A percentile compares a stretch with the other conserved stretches of the same genome.
Evolutionary conservation across 1,140 invertebrate genomes (phyloP).

Genomic region (Pentalonia nigronervosa): DNA sequence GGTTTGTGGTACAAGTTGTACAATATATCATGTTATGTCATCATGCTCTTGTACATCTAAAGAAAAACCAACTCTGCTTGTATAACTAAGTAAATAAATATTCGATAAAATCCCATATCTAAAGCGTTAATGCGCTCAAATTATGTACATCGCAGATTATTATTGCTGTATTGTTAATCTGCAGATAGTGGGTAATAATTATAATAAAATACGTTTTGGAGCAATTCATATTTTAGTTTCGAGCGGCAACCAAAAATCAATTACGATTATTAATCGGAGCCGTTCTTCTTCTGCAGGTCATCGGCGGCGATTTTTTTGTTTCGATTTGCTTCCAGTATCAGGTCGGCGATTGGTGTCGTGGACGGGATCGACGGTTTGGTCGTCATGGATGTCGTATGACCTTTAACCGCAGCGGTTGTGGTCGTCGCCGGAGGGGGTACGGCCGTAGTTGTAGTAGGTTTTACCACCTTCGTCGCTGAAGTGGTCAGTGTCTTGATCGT

Average conservation of each 20-base stretch:
- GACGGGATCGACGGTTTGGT: not conserved
- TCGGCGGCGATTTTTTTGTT: not conserved
- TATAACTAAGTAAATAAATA: not conserved
- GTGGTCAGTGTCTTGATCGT: not conserved
- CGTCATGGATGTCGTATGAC: not conserved
- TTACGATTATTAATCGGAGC: not conserved
- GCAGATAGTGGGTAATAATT: not conserved
- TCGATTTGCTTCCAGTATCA: not conserved
- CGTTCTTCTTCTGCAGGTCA: not conserved
- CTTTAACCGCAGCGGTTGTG: not conserved
- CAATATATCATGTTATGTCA: not conserved
- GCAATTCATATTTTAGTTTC: not conserved
- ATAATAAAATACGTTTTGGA: slow-evolving; percentile 27
- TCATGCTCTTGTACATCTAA: not conserved
- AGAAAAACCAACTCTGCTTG: slow-evolving; percentile 21
- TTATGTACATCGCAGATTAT: not conserved
- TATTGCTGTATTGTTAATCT: not conserved
- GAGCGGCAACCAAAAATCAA: not conserved
- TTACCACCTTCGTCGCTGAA: not conserved
- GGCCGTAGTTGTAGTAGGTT: not conserved
- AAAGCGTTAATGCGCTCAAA: not conserved
- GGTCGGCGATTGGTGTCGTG: not conserved
- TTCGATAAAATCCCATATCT: not conserved
- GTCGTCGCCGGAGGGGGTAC: too few relatives aligned
- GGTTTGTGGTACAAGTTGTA: not conserved